phyloP scores from a whole-genome alignment of 2,797 vertebrate species.

The Rhinatrema bivittatum region DNA sequence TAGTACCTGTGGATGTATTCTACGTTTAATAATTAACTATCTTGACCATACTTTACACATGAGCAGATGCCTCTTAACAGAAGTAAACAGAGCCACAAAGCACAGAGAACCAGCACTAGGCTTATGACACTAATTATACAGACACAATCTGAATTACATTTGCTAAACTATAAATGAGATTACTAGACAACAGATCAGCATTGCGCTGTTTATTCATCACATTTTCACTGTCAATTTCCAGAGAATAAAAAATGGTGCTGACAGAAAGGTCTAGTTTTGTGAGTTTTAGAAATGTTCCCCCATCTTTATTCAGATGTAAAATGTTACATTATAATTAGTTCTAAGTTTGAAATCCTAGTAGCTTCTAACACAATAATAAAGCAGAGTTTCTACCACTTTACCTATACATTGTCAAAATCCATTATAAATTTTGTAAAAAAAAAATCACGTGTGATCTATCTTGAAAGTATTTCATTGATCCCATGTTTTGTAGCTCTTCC shows the following conservation, averaged over 20 bases:
- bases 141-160: constrained; percentile 55
- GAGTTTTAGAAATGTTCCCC: constrained; percentile 25
- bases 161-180: constrained; percentile 51
- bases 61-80: constrained; percentile 66
- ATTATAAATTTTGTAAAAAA: too few relatives aligned
- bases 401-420: too few relatives aligned
- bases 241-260: too few relatives aligned
- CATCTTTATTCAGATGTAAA: too few relatives aligned
- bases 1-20: constrained; percentile 41
- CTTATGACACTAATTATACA: constrained; percentile 60
- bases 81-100: constrained; percentile 63
- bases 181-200: constrained; percentile 48
- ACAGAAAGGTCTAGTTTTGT: constrained; percentile 28
- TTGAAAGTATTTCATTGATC: too few relatives aligned
- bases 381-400: accelerated
- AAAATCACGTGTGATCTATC: too few relatives aligned
- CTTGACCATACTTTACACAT: constrained; percentile 56
- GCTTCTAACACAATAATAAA: not conserved
- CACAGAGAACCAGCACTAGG: constrained; percentile 52
- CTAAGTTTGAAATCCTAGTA: too few relatives aligned
- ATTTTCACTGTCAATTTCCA: too few relatives aligned
- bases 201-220: constrained; percentile 23
- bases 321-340: too few relatives aligned
- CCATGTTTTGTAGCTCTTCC: too few relatives aligned
- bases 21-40: constrained; percentile 65